Percentiles rank a stretch among this genome's conserved stretches.
These are phyloP conservation scores for Osmoderma eremita DNA, from an alignment of 2,888 invertebrate genomes.

Conservation along the genomic window DNA sequence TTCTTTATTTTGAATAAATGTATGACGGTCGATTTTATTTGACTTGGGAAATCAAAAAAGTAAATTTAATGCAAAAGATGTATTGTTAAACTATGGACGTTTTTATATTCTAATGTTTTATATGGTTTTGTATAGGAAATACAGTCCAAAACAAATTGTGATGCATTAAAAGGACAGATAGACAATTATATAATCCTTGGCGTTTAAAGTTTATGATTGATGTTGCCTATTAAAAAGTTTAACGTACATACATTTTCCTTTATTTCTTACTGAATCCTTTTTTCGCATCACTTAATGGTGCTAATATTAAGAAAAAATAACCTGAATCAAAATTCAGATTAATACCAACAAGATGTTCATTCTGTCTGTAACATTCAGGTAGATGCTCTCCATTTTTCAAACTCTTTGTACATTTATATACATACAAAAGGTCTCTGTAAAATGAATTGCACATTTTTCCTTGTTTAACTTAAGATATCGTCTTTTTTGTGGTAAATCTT, in stretches of 20 bases:
- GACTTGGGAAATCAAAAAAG: constrained; percentile 25
- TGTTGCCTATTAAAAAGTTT: constrained; percentile 21
- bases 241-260: constrained; percentile 6
- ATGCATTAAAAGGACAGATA: constrained; percentile 32
- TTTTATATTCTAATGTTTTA: constrained; percentile 36
- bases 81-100: constrained; percentile 31
- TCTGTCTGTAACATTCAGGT: constrained; percentile 10
- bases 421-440: constrained; percentile 19
- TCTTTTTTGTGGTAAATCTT: constrained; percentile 25
- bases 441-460: constrained; percentile 35
- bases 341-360: neutral
- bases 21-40: constrained; percentile 24
- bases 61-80: constrained; percentile 18
- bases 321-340: constrained; percentile 36
- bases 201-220: constrained; percentile 4
- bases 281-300: constrained; percentile 33
- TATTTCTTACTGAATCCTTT: constrained; percentile 17
- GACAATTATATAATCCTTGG: constrained; percentile 16
- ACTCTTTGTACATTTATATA: constrained; percentile 38
- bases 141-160: constrained; percentile 32
- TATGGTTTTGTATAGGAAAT: constrained; percentile 32
- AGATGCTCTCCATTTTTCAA: constrained; percentile 23
- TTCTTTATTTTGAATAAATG: constrained; percentile 4
- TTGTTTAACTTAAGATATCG: constrained; percentile 10
- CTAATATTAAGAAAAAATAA: constrained; percentile 20